Evolutionary conservation across 37 sponge, comb jelly and placozoan genomes (phyloP), one percentile per base, ranked within the genome.

Genomic region (Chondrilla cf. caribensis): DNA sequence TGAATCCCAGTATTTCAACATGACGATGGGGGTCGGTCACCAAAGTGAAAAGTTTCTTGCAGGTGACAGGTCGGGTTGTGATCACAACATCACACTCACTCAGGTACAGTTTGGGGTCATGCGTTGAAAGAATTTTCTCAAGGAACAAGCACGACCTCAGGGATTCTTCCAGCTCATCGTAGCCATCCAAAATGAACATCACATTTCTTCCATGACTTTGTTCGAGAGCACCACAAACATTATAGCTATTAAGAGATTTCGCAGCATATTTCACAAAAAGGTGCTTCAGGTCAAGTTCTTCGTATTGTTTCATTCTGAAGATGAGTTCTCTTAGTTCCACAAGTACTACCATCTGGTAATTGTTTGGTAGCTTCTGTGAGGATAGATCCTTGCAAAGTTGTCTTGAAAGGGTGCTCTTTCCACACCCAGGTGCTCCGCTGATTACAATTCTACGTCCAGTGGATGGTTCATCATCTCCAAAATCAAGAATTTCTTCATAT

Each of bases 341-440:
- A 17, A 70, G 71, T 3, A 70, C 39, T 6, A 70, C 38, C 39
- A 70, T 6, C 19, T 31, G 21, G 39, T 70, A 70, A 38, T 5
- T 19, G 5, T 70, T 32, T 5, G 19, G 2, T 3, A 70, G 71
- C 3, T 36, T 14, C 21, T 38, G 9, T 38, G 71, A 33, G 22
- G 71, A 70, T 3, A 70, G 37, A 37, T 70, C 71, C 8, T 5
- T 32, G 71, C 71, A 70, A 3, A 70, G 39, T 3, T 70, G 37
- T 19, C 71, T 5, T 6, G 39, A 32, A 7, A 70, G 39, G 6
- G 71, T 70, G 38, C 31, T 70, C 18, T 70, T 70, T 7, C 71
- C 71, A 31, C 71, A 37, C 3, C 71, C 71, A 70, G 71, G 71
- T 28, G 71, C 71, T 70, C 71, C 71, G 31, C 71, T 70, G 35